These are phyloP conservation scores for Drosophila subquinaria DNA, from an alignment of 2,888 invertebrate species.

Conservation along the genomic window DNA sequence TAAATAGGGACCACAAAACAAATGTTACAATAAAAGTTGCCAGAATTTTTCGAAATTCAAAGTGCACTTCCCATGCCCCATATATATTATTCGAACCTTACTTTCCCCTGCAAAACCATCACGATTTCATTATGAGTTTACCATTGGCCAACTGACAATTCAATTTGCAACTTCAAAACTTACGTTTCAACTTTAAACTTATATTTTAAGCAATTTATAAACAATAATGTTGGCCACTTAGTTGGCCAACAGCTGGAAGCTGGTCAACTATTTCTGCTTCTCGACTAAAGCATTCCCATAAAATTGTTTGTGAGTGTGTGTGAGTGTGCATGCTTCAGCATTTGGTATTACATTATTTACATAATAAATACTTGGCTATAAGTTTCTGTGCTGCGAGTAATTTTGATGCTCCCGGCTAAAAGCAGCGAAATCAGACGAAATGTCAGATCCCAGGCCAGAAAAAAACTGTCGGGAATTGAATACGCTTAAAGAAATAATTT, in stretches of 20 bases:
- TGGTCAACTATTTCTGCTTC: slow-evolving; percentile 52
- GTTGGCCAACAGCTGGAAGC: slow-evolving; percentile 16
- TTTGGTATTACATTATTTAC: slow-evolving; percentile 72
- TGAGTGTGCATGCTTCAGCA: slow-evolving; percentile 32
- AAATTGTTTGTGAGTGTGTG: slow-evolving; percentile 40
- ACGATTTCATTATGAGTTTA: slow-evolving; percentile 19
- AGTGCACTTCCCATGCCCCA: not conserved
- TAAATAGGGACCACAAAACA: slow-evolving; percentile 30
- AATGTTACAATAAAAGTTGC: slow-evolving; percentile 36
- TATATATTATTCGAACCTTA: not conserved
- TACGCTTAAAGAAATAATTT: slow-evolving; percentile 15
- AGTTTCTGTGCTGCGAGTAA: slow-evolving; percentile 68
- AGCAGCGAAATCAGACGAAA: slow-evolving; percentile 20
- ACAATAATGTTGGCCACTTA: slow-evolving; percentile 34
- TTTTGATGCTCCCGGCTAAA: slow-evolving; percentile 58
- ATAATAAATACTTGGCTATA: slow-evolving; percentile 75
- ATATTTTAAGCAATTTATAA: slow-evolving; percentile 34
- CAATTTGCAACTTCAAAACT: slow-evolving; percentile 16
- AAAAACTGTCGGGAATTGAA: not conserved
- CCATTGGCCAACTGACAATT: slow-evolving; percentile 21
- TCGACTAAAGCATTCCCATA: slow-evolving; percentile 39
- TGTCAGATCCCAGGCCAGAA: not conserved
- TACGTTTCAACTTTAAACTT: slow-evolving; percentile 21
- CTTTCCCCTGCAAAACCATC: not conserved
- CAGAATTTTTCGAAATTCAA: slow-evolving; percentile 15